phyloP scores from a whole-genome alignment of 2,888 invertebrate species.

The Mantis religiosa region DNA sequence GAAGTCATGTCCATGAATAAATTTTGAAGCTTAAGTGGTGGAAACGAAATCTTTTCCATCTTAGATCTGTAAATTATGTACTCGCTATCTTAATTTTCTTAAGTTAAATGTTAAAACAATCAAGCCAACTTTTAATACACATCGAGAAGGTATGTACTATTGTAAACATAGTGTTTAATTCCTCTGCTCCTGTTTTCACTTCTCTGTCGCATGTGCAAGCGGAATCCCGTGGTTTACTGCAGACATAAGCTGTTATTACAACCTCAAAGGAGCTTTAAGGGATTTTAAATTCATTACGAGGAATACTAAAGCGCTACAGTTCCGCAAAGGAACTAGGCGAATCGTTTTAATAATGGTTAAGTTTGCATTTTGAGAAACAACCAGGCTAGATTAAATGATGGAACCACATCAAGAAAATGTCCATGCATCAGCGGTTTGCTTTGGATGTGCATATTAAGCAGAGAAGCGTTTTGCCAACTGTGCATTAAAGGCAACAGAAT shows the following conservation, averaged over 20 bases:
- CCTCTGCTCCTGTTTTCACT: neutral
- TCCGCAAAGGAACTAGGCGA: neutral
- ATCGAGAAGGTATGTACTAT: neutral
- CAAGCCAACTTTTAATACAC: no score
- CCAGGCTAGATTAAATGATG: neutral
- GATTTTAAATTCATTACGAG: conserved; percentile 10
- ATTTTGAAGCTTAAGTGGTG: no score
- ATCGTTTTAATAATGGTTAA: conserved; percentile 7
- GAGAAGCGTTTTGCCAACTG: neutral
- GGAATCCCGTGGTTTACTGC: neutral
- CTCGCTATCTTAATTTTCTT: no score
- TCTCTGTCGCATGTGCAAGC: neutral
- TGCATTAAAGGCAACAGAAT: neutral
- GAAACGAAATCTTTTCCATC: no score
- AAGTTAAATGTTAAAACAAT: no score
- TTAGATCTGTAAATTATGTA: no score
- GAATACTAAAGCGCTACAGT: neutral
- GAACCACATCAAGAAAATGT: neutral
- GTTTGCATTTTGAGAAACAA: neutral
- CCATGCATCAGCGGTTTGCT: neutral
- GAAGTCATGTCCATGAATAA: no score
- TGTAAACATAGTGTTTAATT: neutral
- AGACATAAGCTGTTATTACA: neutral
- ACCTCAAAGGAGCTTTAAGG: conserved; percentile 12
- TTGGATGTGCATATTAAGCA: neutral